Conservation (phyloP, 2,113 vertebrate species). For the Grus americana region DNA sequence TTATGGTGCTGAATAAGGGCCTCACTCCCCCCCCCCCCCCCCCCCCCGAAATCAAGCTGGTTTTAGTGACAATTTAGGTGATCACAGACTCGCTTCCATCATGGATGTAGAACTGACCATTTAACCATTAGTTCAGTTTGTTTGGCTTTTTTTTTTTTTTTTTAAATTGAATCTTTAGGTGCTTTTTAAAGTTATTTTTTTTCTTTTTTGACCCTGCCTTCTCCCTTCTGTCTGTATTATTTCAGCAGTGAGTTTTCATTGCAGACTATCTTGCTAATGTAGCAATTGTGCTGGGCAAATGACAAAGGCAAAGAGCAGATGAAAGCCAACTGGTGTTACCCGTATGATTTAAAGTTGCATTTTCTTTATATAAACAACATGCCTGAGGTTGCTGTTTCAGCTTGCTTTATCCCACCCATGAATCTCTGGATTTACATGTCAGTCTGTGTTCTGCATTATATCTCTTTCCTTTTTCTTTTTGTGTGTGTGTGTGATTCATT, state of each 20-base stretch:
- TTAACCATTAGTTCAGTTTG: neutral
- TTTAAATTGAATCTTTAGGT: neutral
- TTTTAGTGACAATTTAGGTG: neutral
- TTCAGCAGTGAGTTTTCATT: neutral
- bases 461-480: neutral
- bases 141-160: neutral
- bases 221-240: neutral
- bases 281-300: neutral
- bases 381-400: neutral
- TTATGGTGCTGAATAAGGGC: neutral
- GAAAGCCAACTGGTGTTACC: constrained; percentile 1
- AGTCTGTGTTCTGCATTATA: neutral
- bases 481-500: neutral
- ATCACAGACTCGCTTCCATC: neutral
- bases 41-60: neutral
- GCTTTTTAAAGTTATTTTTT: neutral
- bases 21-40: too few species aligned
- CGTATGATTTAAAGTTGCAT: neutral
- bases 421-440: neutral
- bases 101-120: neutral
- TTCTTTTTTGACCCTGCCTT: neutral
- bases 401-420: neutral
- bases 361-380: neutral
- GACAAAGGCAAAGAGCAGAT: neutral
- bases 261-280: neutral